Conservation (phyloP, 2,888 invertebrate genomes). For the Linnaemya tessellans region DNA sequence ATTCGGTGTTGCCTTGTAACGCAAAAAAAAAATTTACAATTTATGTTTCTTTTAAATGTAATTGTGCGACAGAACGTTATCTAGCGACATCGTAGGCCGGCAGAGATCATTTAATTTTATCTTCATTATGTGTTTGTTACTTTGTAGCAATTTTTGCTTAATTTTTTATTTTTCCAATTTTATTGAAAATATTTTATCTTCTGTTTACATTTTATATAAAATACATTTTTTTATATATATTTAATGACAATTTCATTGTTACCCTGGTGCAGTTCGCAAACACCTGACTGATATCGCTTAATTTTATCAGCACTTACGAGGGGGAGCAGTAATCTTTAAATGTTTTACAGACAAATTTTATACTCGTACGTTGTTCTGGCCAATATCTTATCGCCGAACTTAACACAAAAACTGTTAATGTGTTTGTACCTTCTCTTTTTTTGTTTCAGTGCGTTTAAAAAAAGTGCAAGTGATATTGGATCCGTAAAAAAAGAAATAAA, state of each 20-base stretch:
- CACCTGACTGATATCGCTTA: not conserved
- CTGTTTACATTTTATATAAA: not conserved
- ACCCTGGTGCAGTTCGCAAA: not conserved
- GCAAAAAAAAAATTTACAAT: not conserved
- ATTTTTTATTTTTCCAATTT: not conserved
- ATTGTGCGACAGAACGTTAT: too few species aligned
- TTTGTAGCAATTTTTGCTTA: not conserved
- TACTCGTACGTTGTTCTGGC: not conserved
- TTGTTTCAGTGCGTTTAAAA: not conserved
- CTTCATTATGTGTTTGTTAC: not conserved
- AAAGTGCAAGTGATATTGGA: constrained; percentile 38
- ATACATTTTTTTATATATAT: not conserved
- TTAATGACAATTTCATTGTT: constrained; percentile 3
- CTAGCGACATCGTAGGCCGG: too few species aligned
- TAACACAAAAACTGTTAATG: not conserved
- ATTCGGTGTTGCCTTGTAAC: not conserved
- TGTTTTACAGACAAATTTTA: not conserved
- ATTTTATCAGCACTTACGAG: constrained; percentile 20
- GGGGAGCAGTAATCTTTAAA: not conserved
- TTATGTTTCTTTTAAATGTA: too few species aligned
- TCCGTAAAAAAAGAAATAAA: not conserved
- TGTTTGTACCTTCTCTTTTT: not conserved
- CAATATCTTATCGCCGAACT: constrained; percentile 51
- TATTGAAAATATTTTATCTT: not conserved
- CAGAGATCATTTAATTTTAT: not conserved